phyloP scores from a whole-genome alignment of 1,140 invertebrate species.

The Muscidifurax raptorellus region DNA sequence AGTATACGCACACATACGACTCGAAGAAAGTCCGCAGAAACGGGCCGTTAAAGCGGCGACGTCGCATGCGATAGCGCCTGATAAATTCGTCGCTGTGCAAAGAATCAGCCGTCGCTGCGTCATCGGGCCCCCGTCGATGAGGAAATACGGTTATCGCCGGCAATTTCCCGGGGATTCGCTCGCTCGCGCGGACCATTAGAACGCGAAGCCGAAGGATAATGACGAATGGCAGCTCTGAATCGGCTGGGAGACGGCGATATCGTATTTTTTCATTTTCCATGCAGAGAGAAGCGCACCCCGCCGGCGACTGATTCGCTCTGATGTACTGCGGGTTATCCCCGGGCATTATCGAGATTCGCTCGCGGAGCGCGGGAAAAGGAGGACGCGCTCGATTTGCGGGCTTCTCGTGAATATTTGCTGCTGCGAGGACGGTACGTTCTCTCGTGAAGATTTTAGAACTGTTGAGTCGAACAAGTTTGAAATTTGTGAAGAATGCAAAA shows the following conservation, averaged over 20 bases:
- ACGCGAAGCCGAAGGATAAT: slow-evolving; percentile 14
- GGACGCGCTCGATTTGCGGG: not conserved
- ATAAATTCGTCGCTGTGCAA: slow-evolving; percentile 29
- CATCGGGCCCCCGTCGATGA: slow-evolving; percentile 38
- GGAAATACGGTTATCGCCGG: slow-evolving; percentile 50
- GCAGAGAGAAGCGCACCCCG: not conserved
- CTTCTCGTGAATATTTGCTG: not conserved
- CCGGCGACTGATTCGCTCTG: slow-evolving; percentile 1
- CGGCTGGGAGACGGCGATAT: not conserved
- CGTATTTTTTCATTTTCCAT: slow-evolving; percentile 40
- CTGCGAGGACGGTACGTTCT: not conserved
- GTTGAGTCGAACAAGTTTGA: not conserved
- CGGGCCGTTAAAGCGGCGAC: slow-evolving; percentile 30
- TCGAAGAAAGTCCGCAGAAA: slow-evolving; percentile 27
- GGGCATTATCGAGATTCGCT: not conserved
- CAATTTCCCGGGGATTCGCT: slow-evolving; percentile 44
- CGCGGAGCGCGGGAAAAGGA: not conserved
- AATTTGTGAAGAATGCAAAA: too few relatives aligned
- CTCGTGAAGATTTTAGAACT: not conserved
- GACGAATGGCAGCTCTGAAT: slow-evolving; percentile 16
- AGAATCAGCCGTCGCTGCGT: slow-evolving; percentile 31
- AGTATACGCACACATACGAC: not conserved
- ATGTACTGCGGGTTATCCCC: slow-evolving; percentile 20
- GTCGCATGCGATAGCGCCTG: slow-evolving; percentile 26
- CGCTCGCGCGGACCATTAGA: not conserved